Base-by-base conservation (phyloP, 23 tunicate genomes). In the Ciona savignyi region DNA sequence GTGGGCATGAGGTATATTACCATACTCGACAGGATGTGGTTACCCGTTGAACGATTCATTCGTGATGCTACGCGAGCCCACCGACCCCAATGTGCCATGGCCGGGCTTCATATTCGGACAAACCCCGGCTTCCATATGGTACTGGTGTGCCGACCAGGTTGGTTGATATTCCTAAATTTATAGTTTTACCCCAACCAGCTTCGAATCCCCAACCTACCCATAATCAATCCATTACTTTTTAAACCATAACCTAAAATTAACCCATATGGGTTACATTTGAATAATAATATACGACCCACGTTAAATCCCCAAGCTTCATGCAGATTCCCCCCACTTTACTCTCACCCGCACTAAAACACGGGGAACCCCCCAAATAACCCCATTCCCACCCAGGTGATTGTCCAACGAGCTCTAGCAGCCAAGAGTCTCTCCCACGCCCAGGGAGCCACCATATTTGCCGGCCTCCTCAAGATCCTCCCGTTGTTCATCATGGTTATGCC, bases 101-200 rank as follows among this genome's bases (percentile, higher is more conserved):
- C 77, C 81, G 61, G 87, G 88, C 4, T 93, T 93, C 70, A 61
- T 93, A 29, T 51, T 93, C n/a, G 98, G 98, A 20, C 98, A 93
- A 73, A 85, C 93, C 4, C 81, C 76, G 35, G 92, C 98, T 21
- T 75, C 86, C 24, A 86, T 93, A 29, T 93, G 98, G 98, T 93
- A 93, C 62, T 93, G 98, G 98, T 93, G 98, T 65, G 81, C 93
- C 6, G 98, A 93, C 68, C 98, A 93, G 88, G 98, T 93, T 21
- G 28, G 34, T 63, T 49, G 1, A n/a, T n/a, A n/a, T 70, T 75
- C 29, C 25, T 63, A 9, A 25, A 19, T 27, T 32, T 66, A 26
- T 6, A 6, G 9, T 23, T 23, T n/a, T n/a, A n/a, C n/a, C n/a
- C n/a, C n/a, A n/a, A n/a, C n/a, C n/a, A n/a, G n/a, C n/a, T n/a